Evolutionary conservation across 2,113 vertebrate species (phyloP), one percentile per base, ranked within the genome.

Genomic region (Pandion haliaetus): DNA sequence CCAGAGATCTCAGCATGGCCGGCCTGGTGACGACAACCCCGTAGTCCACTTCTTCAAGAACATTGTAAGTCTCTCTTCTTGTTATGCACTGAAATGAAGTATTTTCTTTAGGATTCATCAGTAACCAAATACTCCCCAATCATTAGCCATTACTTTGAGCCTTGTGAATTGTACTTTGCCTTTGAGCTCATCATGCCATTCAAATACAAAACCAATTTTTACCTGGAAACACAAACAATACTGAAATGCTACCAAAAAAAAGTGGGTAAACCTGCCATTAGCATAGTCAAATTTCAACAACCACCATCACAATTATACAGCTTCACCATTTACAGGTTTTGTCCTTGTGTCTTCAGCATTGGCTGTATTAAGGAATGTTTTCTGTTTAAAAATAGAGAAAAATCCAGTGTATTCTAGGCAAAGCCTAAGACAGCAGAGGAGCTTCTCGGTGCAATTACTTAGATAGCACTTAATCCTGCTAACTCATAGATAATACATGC

Each of bases 41-140:
- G 99, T 99, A 96, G 98, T 99, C 89, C 99, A 99, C 92, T 99
- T 99, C 99, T 99, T 99, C 98, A 99, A 99, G 98, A 99, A 99
- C 93, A 99, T 99, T 44, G 99, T 99, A 97, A 99, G 99, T 98
- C 10, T 40, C 59, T 49, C 25, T 32, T 38, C 63, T 12, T 69
- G 6, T 15, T 54, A 34, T 2, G 16, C 38, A 32, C 54, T 61
- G 67, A 28, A 92, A 40, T 9, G 0, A 76, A 70, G 1, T 18
- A 26, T 34, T 58, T 74, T n/a, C 40, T 28, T 57, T 47, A 9
- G 19, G 83, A 55, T 50, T 34, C 36, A n/a, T 4, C 65, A 34
- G 44, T 61, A 79, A 86, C 26, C 34, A 65, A 70, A 50, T 4
- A 59, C 3, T 38, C 20, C 14, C 74, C 23, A 12, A 1, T 11